These are phyloP conservation scores for Phymastichus coffea DNA, from an alignment of 1,140 invertebrate species.

Conservation along the genomic window DNA sequence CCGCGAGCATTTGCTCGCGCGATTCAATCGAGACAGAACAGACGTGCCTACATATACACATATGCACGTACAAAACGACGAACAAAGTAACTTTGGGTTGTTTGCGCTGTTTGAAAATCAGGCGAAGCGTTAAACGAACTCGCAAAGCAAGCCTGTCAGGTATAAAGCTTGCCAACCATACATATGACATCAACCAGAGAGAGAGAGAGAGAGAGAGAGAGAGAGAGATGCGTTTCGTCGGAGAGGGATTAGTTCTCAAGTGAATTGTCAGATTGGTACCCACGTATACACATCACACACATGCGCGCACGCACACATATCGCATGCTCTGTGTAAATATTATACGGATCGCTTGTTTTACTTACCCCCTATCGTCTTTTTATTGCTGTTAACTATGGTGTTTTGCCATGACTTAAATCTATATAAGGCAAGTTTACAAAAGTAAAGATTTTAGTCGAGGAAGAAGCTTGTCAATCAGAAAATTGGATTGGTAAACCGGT, in stretches of 20 bases:
- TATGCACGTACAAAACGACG: neutral
- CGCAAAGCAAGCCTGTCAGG: slow-evolving; percentile 5
- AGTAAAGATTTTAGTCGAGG: no score
- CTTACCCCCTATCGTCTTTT: no score
- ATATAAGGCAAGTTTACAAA: no score
- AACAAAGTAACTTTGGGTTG: slow-evolving; percentile 8
- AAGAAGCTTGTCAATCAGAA: no score
- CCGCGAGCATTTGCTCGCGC: neutral
- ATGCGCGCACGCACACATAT: slow-evolving; percentile 50
- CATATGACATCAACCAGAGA: no score
- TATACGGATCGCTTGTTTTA: no score
- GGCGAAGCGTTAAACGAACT: slow-evolving; percentile 26
- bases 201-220: no score
- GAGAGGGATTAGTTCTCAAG: slow-evolving; percentile 47
- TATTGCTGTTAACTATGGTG: no score
- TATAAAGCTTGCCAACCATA: neutral
- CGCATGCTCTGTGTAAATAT: slow-evolving; percentile 52
- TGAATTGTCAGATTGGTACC: slow-evolving; percentile 50
- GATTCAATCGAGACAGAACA: neutral
- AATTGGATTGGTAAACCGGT: no score
- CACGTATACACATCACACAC: no score
- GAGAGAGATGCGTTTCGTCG: no score
- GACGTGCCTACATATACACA: neutral
- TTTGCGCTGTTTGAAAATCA: slow-evolving; percentile 20
- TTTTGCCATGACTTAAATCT: no score